Base-by-base conservation (phyloP, 2,888 invertebrate species). In the Koerneria pararmatus region DNA sequence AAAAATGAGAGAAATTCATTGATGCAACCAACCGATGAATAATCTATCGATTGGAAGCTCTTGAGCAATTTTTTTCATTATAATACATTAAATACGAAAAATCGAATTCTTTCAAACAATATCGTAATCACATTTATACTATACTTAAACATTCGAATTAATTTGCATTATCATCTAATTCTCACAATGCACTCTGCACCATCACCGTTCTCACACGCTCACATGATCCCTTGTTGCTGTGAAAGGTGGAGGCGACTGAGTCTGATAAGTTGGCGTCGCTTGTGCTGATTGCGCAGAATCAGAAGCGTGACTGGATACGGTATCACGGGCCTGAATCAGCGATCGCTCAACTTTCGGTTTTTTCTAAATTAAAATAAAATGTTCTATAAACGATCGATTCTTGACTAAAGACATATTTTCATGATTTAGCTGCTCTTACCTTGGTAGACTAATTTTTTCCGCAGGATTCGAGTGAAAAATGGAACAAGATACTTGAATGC, bases 161-260 rank as follows among this genome's bases (percentile, higher is more conserved):
- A 41, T 41, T n/a, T 15, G n/a, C n/a, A 41, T 41, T 41, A 41
- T 41, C 11, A 41, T 41, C 46, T n/a, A 41, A 11, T 41, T 41
- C n/a, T n/a, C n/a, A n/a, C n/a, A n/a, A n/a, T n/a, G n/a, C n/a
- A n/a, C n/a, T n/a, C n/a, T n/a, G n/a, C n/a, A 41, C 11, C 11
- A 41, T 11, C n/a, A 11, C 11, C 11, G 11, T 41, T n/a, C 46
- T 35, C 35, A 62, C 5, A 62, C 53, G 37, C 62, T 62, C 15
- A 62, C 62, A 53, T 62, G 62, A 53, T 62, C 62, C 34, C 51
- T 51, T 2, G 62, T 35, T 11, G 35, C 53, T 29, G 62, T 53
- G 35, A 62, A 62, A 62, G 62, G 62, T 27, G 62, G 62, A 35
- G 62, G 62, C 29, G 62, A 62, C 35, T 49, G 51, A 31, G 62